These are phyloP conservation scores for Drosophila multiciliata DNA, from an alignment of 2,888 invertebrate species.

Conservation along the genomic window DNA sequence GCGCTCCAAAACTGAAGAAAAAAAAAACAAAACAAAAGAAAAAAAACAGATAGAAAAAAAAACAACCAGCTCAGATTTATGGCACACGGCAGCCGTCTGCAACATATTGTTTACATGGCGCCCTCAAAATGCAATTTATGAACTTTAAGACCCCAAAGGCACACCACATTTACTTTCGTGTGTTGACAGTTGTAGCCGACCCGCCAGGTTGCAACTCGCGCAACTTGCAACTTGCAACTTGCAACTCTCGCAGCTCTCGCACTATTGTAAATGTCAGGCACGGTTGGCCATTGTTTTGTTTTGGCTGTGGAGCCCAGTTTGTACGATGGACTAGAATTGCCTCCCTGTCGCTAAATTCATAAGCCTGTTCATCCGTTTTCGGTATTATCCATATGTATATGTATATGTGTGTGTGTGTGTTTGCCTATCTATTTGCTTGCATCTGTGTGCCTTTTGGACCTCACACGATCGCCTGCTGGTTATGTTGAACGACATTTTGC, in stretches of 20 bases:
- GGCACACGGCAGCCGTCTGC: constrained; percentile 69
- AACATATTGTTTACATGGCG: constrained; percentile 75
- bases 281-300: constrained; percentile 49
- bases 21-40: constrained; percentile 4
- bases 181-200: constrained; percentile 77
- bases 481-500: constrained; percentile 65
- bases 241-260: constrained; percentile 40
- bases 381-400: constrained; percentile 45
- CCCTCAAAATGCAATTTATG: constrained; percentile 70
- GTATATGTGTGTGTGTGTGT: constrained; percentile 5
- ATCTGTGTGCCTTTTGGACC: constrained; percentile 49
- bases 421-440: constrained; percentile 26
- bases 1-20: background rate
- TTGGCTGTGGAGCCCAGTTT: constrained; percentile 14
- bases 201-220: constrained; percentile 24
- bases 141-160: constrained; percentile 59
- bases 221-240: constrained; percentile 24
- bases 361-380: constrained; percentile 68
- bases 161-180: constrained; percentile 72
- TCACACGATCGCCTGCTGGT: constrained; percentile 71
- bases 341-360: constrained; percentile 37
- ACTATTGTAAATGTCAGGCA: constrained; percentile 62
- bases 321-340: constrained; percentile 41
- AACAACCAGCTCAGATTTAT: constrained; percentile 63
- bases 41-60: background rate